phyloP scores from a whole-genome alignment of 2,797 vertebrate species.

The Syngnathus rostellatus region DNA sequence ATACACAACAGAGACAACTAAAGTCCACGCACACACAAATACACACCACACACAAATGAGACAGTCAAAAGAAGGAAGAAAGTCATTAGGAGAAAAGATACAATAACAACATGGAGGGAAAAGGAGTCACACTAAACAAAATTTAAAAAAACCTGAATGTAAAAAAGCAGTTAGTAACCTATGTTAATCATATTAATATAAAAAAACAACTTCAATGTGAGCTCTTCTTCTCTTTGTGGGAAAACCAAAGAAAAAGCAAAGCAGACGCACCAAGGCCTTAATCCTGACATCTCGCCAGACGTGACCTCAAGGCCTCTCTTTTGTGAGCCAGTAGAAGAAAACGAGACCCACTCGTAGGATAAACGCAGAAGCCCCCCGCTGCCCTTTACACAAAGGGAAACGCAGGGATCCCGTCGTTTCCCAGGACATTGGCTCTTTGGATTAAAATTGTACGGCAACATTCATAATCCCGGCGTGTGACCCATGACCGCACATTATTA shows the following conservation, averaged over 20 bases:
- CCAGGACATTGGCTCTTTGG: constrained; percentile 37
- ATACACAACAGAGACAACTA: neutral
- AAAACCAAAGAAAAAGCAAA: no score
- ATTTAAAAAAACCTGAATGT: no score
- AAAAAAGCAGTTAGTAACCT: no score
- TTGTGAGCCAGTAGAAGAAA: neutral
- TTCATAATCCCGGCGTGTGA: neutral
- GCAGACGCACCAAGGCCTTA: no score
- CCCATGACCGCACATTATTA: neutral
- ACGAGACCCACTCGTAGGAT: neutral
- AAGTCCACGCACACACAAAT: neutral
- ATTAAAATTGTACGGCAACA: constrained; percentile 23
- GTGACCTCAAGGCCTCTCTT: neutral
- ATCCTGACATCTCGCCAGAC: neutral
- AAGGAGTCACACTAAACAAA: no score
- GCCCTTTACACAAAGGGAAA: constrained; percentile 31
- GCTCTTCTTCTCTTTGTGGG: no score
- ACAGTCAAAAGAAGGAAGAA: no score
- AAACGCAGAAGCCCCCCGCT: neutral
- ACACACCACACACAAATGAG: no score
- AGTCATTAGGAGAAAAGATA: no score
- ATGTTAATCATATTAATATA: no score
- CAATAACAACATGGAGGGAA: no score
- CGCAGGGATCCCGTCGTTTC: constrained; percentile 26
- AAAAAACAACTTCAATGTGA: no score